These are phyloP conservation scores for Sycophila texana DNA, from an alignment of 2,888 invertebrate genomes.

Conservation along the genomic window DNA sequence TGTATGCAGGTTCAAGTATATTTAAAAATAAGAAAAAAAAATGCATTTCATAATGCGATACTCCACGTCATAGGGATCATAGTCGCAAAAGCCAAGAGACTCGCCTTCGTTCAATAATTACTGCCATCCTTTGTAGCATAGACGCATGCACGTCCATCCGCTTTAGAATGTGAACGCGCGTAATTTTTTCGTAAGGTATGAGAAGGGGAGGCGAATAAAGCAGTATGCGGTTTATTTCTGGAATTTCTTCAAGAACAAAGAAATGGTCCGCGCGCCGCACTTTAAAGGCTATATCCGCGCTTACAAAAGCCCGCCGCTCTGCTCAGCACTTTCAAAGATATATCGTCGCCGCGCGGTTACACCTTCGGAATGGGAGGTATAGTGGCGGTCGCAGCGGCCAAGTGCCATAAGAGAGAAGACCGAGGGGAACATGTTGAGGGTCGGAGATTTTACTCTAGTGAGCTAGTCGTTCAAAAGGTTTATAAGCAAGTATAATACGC, in stretches of 20 bases:
- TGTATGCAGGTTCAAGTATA: too few relatives aligned
- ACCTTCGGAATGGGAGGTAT: not conserved
- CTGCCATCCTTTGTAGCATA: too few relatives aligned
- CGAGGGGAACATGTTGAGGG: not conserved
- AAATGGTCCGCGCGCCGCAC: constrained; percentile 23
- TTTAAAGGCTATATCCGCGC: constrained; percentile 21
- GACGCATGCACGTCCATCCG: too few relatives aligned
- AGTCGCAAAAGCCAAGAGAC: too few relatives aligned
- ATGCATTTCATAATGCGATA: too few relatives aligned
- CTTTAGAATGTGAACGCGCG: not conserved
- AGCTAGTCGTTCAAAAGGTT: too few relatives aligned
- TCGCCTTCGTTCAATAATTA: too few relatives aligned
- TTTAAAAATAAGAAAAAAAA: too few relatives aligned
- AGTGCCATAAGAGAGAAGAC: constrained; percentile 4
- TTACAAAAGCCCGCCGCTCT: constrained; percentile 19
- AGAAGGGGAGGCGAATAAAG: not conserved
- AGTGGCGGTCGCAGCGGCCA: not conserved
- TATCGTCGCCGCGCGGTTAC: not conserved
- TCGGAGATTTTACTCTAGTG: not conserved
- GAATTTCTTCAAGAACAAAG: constrained; percentile 41
- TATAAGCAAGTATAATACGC: too few relatives aligned
- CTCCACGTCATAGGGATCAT: too few relatives aligned
- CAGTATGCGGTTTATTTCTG: constrained; percentile 24
- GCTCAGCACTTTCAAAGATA: constrained; percentile 34
- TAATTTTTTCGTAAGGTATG: constrained; percentile 11